Percentiles rank a stretch among this genome's conserved stretches.
phyloP scores from a whole-genome alignment of 2,113 vertebrate species.

The Nothocercus julius region DNA sequence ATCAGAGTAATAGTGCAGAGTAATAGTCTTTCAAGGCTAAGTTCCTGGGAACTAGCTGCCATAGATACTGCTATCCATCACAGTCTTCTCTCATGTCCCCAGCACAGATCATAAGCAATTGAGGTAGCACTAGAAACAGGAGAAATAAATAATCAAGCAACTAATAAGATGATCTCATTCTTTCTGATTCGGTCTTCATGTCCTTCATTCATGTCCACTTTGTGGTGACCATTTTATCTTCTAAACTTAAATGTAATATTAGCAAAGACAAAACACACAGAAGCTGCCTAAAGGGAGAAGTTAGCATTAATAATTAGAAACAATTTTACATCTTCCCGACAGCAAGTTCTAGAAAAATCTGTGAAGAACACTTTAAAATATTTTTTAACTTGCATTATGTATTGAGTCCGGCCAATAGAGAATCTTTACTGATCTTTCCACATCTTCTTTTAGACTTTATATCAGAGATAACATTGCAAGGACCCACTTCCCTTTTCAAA shows the following conservation, averaged over 20 bases:
- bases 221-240: background rate
- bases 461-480: background rate
- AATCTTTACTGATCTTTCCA: background rate
- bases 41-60: background rate
- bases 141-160: conserved; percentile 44
- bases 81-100: conserved; percentile 66
- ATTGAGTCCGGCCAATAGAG: background rate
- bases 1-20: background rate
- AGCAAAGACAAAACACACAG: background rate
- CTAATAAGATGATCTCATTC: background rate
- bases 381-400: background rate
- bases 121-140: conserved; percentile 20
- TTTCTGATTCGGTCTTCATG: background rate
- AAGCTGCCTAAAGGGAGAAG: background rate
- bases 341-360: background rate
- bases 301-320: background rate
- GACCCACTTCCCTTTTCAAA: background rate
- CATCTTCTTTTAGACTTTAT: background rate
- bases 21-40: background rate
- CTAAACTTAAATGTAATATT: background rate
- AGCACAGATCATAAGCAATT: conserved; percentile 47
- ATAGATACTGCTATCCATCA: conserved; percentile 76
- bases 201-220: background rate
- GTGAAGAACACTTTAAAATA: background rate
- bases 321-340: background rate